These are phyloP conservation scores for Amia ocellicauda DNA, from an alignment of 2,113 vertebrate species.

Conservation along the genomic window DNA sequence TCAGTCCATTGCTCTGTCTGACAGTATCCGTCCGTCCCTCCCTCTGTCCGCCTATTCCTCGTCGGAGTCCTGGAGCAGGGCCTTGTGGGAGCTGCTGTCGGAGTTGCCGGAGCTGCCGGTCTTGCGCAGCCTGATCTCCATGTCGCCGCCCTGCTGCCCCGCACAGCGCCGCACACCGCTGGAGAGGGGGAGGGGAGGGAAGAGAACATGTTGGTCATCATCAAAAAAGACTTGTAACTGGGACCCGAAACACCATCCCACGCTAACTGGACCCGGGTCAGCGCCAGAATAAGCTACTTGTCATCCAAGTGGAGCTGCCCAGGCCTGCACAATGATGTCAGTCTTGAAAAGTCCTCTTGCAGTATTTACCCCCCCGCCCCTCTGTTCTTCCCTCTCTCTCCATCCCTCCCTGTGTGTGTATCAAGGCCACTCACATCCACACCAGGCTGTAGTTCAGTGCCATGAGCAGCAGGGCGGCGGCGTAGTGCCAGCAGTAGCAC, in stretches of 20 bases:
- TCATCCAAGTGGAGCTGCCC: too few species aligned
- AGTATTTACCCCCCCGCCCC: too few species aligned
- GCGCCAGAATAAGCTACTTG: too few species aligned
- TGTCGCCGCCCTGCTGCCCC: slow-evolving; percentile 18
- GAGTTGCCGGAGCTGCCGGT: slow-evolving; percentile 16
- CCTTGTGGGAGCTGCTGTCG: slow-evolving; percentile 51
- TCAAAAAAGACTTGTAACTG: too few species aligned
- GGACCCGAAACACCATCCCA: too few species aligned
- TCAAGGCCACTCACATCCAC: slow-evolving; percentile 66
- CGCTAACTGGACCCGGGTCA: too few species aligned
- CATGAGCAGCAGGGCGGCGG: slow-evolving; percentile 60
- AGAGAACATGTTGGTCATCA: not conserved
- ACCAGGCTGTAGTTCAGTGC: slow-evolving; percentile 50
- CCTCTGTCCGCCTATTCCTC: slow-evolving; percentile 57
- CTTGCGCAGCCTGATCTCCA: slow-evolving; percentile 59
- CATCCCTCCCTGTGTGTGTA: too few species aligned
- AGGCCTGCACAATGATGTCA: too few species aligned
- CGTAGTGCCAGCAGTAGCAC: slow-evolving; percentile 95
- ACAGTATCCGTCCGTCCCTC: too few species aligned
- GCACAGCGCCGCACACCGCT: slow-evolving; percentile 41
- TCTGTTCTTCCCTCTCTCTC: too few species aligned
- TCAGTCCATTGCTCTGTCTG: too few species aligned
- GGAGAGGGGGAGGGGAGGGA: not conserved
- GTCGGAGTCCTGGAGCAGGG: slow-evolving; percentile 67
- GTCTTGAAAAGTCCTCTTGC: too few species aligned